Evolutionary conservation across 37 sponge, comb jelly and placozoan species (phyloP).

Genomic region (Agelas oroides): DNA sequence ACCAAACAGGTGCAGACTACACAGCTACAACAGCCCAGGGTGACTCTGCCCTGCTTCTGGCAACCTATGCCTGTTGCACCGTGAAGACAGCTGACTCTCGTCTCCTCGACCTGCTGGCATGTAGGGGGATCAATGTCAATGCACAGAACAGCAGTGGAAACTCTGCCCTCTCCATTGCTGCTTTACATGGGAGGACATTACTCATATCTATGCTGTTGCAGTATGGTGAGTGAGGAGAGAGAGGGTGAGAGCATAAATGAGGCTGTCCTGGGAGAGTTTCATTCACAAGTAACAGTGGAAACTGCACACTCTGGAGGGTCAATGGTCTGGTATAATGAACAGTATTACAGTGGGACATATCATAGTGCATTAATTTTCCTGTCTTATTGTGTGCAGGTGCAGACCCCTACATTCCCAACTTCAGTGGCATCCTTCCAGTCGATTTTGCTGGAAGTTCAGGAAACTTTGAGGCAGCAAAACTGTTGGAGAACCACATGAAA

Average conservation of each 20-base stretch:
- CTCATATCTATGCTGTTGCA: not conserved
- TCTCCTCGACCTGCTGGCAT: conserved; percentile 14
- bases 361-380: too few species aligned
- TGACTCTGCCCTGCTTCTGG: conserved; percentile 12
- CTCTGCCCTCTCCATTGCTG: conserved; percentile 4
- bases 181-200: not conserved
- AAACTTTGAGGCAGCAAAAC: too few species aligned
- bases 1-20: conserved; percentile 9
- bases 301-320: too few species aligned
- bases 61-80: conserved; percentile 43
- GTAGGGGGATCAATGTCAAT: conserved; percentile 12
- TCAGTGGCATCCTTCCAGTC: not conserved
- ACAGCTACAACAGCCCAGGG: not conserved
- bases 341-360: too few species aligned
- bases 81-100: not conserved
- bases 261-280: too few species aligned
- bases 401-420: not conserved
- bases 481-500: too few species aligned
- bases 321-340: too few species aligned
- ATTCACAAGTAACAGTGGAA: too few species aligned
- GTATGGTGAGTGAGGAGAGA: conserved; percentile 11
- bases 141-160: conserved; percentile 4
- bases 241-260: too few species aligned
- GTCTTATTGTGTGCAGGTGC: too few species aligned
- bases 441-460: not conserved